A percentile compares a stretch with the other conserved stretches of the same genome.
phyloP scores from a whole-genome alignment of 2,888 invertebrate species.

The Asteroscopus sphinx region DNA sequence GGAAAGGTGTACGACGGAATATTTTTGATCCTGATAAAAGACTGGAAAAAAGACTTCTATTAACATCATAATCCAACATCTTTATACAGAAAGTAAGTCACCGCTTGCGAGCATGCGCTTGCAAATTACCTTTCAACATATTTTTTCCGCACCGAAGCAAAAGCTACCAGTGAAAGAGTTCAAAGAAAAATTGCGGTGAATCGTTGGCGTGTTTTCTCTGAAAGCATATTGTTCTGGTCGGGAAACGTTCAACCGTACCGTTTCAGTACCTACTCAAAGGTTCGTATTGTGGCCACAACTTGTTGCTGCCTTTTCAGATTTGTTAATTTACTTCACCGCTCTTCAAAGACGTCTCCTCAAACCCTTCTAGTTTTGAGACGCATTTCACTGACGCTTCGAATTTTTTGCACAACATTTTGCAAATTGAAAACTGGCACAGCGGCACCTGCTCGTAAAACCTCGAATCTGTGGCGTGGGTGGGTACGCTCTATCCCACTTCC shows the following conservation, averaged over 20 bases:
- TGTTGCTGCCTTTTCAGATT: conserved; percentile 35
- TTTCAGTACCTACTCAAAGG: conserved; percentile 21
- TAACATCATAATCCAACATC: conserved; percentile 7
- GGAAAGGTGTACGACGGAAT: no score
- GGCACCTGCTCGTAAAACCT: conserved; percentile 52
- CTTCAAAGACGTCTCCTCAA: no score
- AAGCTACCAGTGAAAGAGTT: conserved; percentile 24
- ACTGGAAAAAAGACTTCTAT: no score
- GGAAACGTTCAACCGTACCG: conserved; percentile 35
- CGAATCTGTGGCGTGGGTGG: conserved; percentile 46
- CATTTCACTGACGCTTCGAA: conserved; percentile 6
- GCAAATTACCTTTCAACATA: conserved; percentile 36
- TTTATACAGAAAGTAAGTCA: conserved; percentile 12
- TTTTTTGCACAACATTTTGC: conserved; percentile 42
- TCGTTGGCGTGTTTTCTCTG: conserved; percentile 43
- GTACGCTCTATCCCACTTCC: conserved; percentile 39
- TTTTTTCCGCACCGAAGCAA: conserved; percentile 29
- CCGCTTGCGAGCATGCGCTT: conserved; percentile 11
- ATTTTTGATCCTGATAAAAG: no score
- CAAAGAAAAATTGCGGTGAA: conserved; percentile 50
- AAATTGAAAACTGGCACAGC: conserved; percentile 50
- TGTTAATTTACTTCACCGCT: conserved; percentile 27
- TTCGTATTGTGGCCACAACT: conserved; percentile 33
- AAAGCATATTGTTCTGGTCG: conserved; percentile 52
- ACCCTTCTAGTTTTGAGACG: conserved; percentile 1